phyloP scores from a whole-genome alignment of 2,113 vertebrate species.

The Pituophis catenifer region DNA sequence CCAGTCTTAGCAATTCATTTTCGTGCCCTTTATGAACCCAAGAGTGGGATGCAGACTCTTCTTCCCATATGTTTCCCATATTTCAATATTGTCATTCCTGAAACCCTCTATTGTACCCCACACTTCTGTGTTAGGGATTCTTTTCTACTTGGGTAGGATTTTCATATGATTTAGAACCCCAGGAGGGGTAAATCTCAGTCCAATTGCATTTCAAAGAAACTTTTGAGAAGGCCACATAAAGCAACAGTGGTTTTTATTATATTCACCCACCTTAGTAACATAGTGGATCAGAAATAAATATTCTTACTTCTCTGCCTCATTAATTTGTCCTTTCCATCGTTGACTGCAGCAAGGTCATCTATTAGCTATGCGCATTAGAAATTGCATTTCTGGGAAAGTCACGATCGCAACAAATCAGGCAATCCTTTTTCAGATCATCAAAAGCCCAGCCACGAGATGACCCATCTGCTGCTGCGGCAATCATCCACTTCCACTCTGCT shows the following conservation, averaged over 20 bases:
- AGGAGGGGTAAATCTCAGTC: background rate
- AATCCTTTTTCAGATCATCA: background rate
- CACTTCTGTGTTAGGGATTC: background rate
- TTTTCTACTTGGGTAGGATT: background rate
- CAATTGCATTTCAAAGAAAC: background rate
- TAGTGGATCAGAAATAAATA: background rate
- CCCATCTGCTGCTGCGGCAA: background rate
- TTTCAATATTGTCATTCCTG: background rate
- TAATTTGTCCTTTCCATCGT: background rate
- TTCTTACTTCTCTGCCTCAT: background rate
- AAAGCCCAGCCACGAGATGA: background rate
- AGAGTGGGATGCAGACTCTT: background rate
- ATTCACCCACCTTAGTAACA: background rate
- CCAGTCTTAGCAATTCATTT: background rate
- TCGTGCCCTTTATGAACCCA: background rate
- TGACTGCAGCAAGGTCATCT: background rate
- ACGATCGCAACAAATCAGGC: background rate
- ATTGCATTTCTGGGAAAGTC: background rate
- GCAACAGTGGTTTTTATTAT: background rate
- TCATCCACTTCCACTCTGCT: background rate
- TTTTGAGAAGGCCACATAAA: background rate
- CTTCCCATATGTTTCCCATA: background rate
- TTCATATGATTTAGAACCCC: background rate
- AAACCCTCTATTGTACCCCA: background rate
- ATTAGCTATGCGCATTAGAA: background rate